Evolutionary conservation across 2,113 vertebrate genomes (phyloP).

Genomic region (Myanophis thanlyinensis): DNA sequence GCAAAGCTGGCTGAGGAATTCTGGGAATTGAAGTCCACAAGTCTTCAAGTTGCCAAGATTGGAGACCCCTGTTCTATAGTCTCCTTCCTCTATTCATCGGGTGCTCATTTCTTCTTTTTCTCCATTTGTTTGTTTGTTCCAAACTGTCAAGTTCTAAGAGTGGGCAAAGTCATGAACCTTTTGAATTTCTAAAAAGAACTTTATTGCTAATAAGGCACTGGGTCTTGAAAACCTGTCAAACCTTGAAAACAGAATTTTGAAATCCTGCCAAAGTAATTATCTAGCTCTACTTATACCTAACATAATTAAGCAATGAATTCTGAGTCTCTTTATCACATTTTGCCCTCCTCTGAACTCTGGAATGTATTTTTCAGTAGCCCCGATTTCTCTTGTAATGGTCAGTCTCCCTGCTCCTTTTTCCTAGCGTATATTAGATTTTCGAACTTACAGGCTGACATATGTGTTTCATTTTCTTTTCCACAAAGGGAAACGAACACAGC

Average conservation of each 20-base stretch:
- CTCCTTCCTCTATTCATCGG: background rate
- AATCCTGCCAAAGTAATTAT: background rate
- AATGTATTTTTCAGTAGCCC: background rate
- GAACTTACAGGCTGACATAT: background rate
- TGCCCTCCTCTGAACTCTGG: background rate
- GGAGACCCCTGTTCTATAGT: too few relatives aligned
- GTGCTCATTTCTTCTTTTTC: background rate
- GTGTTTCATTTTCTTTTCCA: background rate
- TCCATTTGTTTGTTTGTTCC: background rate
- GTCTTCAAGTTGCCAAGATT: too few relatives aligned
- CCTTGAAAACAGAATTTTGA: background rate
- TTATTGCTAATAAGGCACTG: background rate
- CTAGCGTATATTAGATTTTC: background rate
- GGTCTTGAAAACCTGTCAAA: background rate
- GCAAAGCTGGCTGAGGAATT: too few relatives aligned
- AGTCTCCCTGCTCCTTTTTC: background rate
- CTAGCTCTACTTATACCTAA: background rate
- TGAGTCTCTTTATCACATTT: background rate
- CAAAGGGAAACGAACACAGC: background rate
- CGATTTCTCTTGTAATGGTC: background rate
- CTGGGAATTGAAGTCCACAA: too few relatives aligned
- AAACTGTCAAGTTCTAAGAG: background rate
- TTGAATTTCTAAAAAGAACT: background rate
- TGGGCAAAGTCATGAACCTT: background rate
- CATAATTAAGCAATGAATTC: background rate